Evolutionary conservation across 2,113 vertebrate species (phyloP).

Genomic region (Mirza zaza): DNA sequence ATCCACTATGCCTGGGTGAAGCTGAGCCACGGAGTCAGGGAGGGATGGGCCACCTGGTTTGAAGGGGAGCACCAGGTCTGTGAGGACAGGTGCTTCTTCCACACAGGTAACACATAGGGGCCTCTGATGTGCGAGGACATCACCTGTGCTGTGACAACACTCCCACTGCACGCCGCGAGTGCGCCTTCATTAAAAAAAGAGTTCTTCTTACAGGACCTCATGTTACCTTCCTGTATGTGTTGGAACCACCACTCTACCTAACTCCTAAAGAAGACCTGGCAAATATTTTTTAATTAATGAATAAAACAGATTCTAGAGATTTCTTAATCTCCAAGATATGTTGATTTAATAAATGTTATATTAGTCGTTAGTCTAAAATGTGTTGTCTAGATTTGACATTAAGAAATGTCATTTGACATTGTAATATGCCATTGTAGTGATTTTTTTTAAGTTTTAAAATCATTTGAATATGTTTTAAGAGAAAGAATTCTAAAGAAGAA

Average conservation of each 20-base stretch:
- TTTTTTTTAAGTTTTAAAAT: not conserved
- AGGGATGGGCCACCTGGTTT: not conserved
- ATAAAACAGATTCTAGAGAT: not conserved
- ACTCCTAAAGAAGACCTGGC: not conserved
- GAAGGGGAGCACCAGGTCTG: too few relatives aligned
- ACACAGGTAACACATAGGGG: too few relatives aligned
- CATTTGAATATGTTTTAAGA: not conserved
- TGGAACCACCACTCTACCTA: not conserved
- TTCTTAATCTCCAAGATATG: not conserved
- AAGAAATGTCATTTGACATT: not conserved
- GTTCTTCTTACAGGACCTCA: too few relatives aligned
- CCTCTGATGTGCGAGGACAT: too few relatives aligned
- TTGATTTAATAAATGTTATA: not conserved
- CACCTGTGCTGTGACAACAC: fast-evolving
- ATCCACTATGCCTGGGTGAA: not conserved
- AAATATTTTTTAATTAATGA: not conserved
- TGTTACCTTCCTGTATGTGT: not conserved
- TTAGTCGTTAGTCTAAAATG: not conserved
- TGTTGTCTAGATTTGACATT: not conserved
- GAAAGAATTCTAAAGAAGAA: not conserved
- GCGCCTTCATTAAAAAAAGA: too few relatives aligned
- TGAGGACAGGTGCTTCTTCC: too few relatives aligned
- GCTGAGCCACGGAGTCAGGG: not conserved
- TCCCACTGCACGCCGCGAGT: fast-evolving
- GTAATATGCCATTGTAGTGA: not conserved